Evolutionary conservation across 2,888 invertebrate genomes (phyloP).

Genomic region (Scaeva pyrastri): DNA sequence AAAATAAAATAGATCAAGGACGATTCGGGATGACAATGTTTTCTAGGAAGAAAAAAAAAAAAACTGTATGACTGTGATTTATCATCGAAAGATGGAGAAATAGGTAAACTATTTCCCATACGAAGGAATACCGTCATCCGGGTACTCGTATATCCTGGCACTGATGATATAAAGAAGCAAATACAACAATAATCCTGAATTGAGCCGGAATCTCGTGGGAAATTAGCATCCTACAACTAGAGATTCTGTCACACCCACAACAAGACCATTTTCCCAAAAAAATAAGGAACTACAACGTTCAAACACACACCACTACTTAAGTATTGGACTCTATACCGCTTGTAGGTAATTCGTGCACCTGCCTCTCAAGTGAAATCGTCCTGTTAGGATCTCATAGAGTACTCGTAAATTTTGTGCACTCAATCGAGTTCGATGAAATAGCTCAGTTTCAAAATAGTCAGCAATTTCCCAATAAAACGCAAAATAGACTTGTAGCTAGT

Average conservation of each 20-base stretch:
- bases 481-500: too few relatives aligned
- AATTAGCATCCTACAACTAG: constrained; percentile 66
- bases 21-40: neutral
- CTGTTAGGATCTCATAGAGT: neutral
- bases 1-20: neutral
- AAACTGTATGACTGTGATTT: neutral
- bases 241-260: constrained; percentile 53
- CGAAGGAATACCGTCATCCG: neutral
- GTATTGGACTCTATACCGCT: constrained; percentile 2
- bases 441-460: neutral
- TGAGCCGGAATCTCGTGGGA: constrained; percentile 64
- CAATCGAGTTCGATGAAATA: neutral
- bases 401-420: neutral
- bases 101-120: neutral
- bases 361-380: constrained; percentile 12
- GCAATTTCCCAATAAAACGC: too few relatives aligned
- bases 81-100: neutral
- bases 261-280: constrained; percentile 12
- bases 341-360: constrained; percentile 35
- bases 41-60: neutral
- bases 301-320: constrained; percentile 19
- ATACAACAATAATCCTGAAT: constrained; percentile 56
- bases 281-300: constrained; percentile 9
- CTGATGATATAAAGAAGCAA: neutral
- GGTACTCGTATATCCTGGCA: too few relatives aligned